A percentile compares a stretch with the other conserved stretches of the same genome.
Evolutionary conservation across 1,140 invertebrate genomes (phyloP).

Genomic region (Ostrea edulis): DNA sequence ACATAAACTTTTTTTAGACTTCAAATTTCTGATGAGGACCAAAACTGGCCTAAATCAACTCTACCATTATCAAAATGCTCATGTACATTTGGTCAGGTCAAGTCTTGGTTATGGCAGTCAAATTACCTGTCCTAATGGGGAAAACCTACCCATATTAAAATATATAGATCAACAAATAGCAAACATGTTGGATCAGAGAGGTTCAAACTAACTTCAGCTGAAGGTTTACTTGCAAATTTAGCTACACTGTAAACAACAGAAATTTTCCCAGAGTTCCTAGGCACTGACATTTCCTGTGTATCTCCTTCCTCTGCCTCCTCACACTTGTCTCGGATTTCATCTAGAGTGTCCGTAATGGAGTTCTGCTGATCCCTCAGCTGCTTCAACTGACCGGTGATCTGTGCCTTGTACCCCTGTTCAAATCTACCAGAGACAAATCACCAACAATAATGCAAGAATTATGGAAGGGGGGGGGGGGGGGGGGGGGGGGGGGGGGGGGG

Average conservation of each 20-base stretch:
- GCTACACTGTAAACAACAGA: not conserved
- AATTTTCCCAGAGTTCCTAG: not conserved
- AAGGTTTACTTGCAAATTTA: too few species aligned
- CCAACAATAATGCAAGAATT: not conserved
- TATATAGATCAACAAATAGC: too few species aligned
- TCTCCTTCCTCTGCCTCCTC: slow-evolving; percentile 56
- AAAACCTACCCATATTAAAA: too few species aligned
- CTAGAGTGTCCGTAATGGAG: slow-evolving; percentile 55
- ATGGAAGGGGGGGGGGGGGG: not conserved
- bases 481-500: not conserved
- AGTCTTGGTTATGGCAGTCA: too few species aligned
- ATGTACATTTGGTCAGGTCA: too few species aligned
- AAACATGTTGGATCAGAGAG: too few species aligned
- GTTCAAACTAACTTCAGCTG: too few species aligned
- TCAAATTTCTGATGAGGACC: too few species aligned
- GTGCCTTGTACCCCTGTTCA: slow-evolving; percentile 60
- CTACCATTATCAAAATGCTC: too few species aligned
- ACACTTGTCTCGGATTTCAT: slow-evolving; percentile 55
- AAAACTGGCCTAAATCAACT: too few species aligned
- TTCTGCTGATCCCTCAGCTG: slow-evolving; percentile 60
- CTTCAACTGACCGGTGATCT: slow-evolving; percentile 49
- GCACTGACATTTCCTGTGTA: slow-evolving; percentile 9
- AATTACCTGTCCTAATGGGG: too few species aligned
- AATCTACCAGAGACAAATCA: slow-evolving; percentile 50
- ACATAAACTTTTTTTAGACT: too few species aligned